Evolutionary conservation across 2,797 vertebrate genomes (phyloP), one percentile per base, ranked within the genome.

Genomic region (Pipistrellus kuhlii): DNA sequence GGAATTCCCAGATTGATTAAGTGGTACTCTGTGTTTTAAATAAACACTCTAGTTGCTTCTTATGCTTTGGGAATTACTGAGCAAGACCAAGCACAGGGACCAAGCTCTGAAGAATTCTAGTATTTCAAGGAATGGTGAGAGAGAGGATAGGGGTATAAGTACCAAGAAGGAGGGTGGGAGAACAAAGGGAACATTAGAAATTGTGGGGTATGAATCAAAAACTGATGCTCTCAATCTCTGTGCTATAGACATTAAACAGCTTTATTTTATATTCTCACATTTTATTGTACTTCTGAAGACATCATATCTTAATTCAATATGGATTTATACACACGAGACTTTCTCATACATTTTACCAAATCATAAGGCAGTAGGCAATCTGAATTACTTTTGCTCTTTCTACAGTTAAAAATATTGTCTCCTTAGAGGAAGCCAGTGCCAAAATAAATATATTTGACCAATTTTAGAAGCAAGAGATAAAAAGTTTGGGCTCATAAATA

Each of bases 381-480:
- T 35, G 38, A 93, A 83, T 92, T 25, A 73, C 17, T 80, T 93
- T 62, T 92, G 0, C 1, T 86, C n/a, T 68, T 88, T 87, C 55
- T 44, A 23, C 68, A n/a, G 32, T 72, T 66, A 88, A 94, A 94
- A 95, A 88, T 57, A 68, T 44, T 77, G 25, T 85, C 27, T 91
- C n/a, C 12, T 30, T 85, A 15, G 14, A 71, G 38, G 46, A 51
- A 85, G 90, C 57, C 8, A 64, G 53, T 87, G 25, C 11, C 6
- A 78, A 92, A 55, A 55, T 71, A 69, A 92, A 3, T 59, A 25
- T 25, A 25, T 72, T 92, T 41, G 23, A 41, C 3, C 21, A 32
- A 30, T 80, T 92, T n/a, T 78, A 85, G 72, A 96, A 84, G 14
- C 6, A 32, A 66, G 38, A 82, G 17, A 83, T 87, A 76, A 95